Base-by-base conservation (phyloP, 2,797 vertebrate species). In the Alcedo atthis region DNA sequence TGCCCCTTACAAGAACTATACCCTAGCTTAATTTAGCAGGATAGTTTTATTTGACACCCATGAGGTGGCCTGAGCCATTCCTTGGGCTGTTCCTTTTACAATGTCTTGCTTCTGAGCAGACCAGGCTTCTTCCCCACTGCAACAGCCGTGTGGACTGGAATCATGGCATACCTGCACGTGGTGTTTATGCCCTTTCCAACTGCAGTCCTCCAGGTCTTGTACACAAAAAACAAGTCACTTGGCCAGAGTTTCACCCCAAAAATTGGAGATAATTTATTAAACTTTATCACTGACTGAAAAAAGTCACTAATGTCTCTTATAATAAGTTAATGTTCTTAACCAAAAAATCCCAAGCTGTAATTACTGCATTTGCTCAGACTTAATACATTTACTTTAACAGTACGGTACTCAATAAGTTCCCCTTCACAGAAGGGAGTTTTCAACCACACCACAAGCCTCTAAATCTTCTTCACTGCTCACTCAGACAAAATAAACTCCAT, bases 341-440 rank as follows among this genome's bases (percentile, higher is more conserved):
- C 93, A 96, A 96, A 97, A 96, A 87, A 80, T 74, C 93, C 95
- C 57, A 82, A 94, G 96, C 96, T 92, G 84, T 93, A 94, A 91
- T 87, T 95, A 92, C 96, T 95, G 94, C 79, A 86, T 96, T 91
- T 94, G 93, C 86, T 96, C 85, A 93, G 95, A 96, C 92, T 95
- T 69, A 85, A 91, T 93, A 97, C 94, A 89, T 92, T 96, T 96
- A 95, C 93, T 94, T 93, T 90, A 93, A 93, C n/a, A 62, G 96
- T 96, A 97, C 2, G 80, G 89, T 93, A 93, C 93, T 96, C 87
- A 59, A 33, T 85, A 95, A 37, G 78, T 97, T 97, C 97, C 97
- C 97, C 98, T 98, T 98, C 98, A 98, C 88, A 96, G 97, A 98
- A 98, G 98, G 97, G 97, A 98, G 75, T 96, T 97, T 95, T 94